phyloP scores from a whole-genome alignment of 2,113 vertebrate species.

The Bambusicola thoracicus region DNA sequence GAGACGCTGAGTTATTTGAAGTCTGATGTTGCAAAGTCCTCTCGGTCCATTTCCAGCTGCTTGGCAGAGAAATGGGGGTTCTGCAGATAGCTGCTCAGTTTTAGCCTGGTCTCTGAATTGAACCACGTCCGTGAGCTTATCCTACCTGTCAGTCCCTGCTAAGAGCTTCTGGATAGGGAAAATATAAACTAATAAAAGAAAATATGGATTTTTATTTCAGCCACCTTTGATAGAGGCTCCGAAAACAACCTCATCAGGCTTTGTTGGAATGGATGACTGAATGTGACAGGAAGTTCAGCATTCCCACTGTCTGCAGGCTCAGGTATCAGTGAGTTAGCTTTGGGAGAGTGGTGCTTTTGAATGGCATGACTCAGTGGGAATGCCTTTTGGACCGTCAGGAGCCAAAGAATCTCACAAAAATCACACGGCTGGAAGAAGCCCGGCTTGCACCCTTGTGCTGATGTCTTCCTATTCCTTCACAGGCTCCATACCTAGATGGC shows the following conservation, averaged over 20 bases:
- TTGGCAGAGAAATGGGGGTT: not conserved
- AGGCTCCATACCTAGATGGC: fast-evolving
- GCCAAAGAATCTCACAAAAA: not conserved
- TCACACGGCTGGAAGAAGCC: not conserved
- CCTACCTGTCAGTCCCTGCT: not conserved
- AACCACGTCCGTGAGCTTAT: not conserved
- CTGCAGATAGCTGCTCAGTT: not conserved
- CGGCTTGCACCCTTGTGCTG: not conserved
- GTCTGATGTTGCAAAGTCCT: not conserved
- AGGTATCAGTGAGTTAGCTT: fast-evolving
- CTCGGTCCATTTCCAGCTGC: not conserved
- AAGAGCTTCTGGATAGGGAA: not conserved
- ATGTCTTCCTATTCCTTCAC: not conserved
- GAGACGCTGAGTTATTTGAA: not conserved
- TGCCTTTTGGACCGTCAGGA: not conserved
- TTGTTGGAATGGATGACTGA: not conserved
- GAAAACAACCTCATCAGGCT: not conserved
- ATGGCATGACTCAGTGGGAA: not conserved
- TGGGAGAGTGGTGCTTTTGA: not conserved
- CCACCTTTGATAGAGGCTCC: not conserved
- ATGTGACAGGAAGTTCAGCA: too few relatives aligned
- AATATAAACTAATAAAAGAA: too few relatives aligned
- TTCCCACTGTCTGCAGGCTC: fast-evolving
- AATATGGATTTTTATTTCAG: not conserved
- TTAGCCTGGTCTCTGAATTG: not conserved